Evolutionary conservation across 2,797 vertebrate genomes (phyloP), one percentile per base, ranked within the genome.

Genomic region (Xenentodon cancila): DNA sequence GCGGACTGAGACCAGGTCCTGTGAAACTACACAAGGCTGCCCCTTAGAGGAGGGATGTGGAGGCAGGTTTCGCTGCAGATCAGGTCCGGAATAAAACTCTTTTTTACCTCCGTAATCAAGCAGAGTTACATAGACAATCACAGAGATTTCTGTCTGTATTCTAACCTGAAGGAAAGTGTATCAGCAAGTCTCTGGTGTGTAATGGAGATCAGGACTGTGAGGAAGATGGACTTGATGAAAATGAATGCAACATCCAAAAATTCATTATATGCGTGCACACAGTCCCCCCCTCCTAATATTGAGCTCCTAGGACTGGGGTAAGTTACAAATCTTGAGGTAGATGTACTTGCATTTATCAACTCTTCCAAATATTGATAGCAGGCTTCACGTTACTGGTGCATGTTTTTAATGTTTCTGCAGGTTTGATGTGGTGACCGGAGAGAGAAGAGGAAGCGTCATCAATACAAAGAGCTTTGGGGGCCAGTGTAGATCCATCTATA

Each of bases 181-280:
- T 98, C 55, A 96, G 92, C 78, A 89, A 53, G 67, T 90, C 91
- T n/a, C 84, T 98, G 82, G 71, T 95, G 68, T 99, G 97, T 86
- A 98, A 99, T 13, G 95, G 96, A 1, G 97, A 98, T 81, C 92
- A 94, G 59, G 97, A 99, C 80, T 98, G 97, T 88, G 95, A 97
- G 59, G 94, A 92, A 69, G 96, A 97, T 16, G 85, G 92, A 30
- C 73, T 84, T 0, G 97, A 99, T 74, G 97, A 98, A 80, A 87
- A 78, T 27, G 54, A 0, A 21, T 99, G 97, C 60, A 86, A 83
- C 0, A 52, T 18, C 20, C 68, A 3, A 22, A 84, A 48, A 47
- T 73, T 34, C 34, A 63, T 60, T 11, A 47, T 82, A 3, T 98
- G 97, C 77, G 62, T 76, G 18, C 49, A n/a, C n/a, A 74, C 87